Evolutionary conservation across 2,797 vertebrate genomes (phyloP).

Genomic region (Atherinosoma microstoma): DNA sequence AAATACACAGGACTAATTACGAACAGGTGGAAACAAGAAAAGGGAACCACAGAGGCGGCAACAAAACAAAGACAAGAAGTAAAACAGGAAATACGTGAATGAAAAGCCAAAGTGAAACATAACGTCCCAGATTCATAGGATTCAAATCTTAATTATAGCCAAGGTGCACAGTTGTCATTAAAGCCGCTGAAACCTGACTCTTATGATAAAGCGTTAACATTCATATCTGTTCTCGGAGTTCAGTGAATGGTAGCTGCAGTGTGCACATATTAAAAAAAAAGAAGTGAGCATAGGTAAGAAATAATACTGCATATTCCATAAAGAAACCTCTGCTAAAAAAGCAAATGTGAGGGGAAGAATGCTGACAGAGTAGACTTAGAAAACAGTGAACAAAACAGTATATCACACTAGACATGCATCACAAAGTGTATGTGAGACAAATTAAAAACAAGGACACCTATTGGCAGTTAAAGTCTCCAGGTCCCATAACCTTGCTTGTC

Average conservation of each 20-base stretch:
- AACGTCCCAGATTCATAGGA: not conserved
- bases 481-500: constrained; percentile 25
- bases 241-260: not conserved
- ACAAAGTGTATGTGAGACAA: constrained; percentile 29
- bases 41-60: not conserved
- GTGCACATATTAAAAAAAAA: not conserved
- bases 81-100: not conserved
- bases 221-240: not conserved
- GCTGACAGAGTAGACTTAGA: not conserved
- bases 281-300: not conserved
- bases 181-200: not conserved
- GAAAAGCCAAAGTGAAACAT: not conserved
- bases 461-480: constrained; percentile 19
- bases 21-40: constrained; percentile 1
- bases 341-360: not conserved
- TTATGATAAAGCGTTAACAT: not conserved
- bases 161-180: not conserved
- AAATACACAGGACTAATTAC: not conserved
- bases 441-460: constrained; percentile 29
- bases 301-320: not conserved
- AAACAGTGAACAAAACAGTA: constrained; percentile 4
- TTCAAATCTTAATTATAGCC: not conserved
- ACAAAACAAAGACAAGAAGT: not conserved
- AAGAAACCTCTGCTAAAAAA: not conserved
- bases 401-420: not conserved